Base-by-base conservation (phyloP, 2,797 vertebrate genomes). In the Pampus argenteus region DNA sequence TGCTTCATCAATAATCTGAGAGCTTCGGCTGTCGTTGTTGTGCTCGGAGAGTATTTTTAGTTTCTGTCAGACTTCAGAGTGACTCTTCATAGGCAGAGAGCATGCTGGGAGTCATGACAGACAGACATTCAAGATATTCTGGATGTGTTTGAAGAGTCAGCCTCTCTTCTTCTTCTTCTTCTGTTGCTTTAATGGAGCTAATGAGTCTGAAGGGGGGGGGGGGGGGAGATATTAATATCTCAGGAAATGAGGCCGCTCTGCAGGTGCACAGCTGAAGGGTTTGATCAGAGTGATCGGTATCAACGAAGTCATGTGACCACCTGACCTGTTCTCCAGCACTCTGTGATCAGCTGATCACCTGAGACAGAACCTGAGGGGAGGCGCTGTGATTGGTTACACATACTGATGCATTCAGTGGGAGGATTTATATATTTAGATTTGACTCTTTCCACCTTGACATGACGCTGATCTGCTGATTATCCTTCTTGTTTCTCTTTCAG, bases 401-500 rank as follows among this genome's bases (percentile, higher is more conserved):
- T n/a, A n/a, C n/a, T n/a, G n/a, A n/a, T n/a, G n/a, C n/a, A n/a
- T n/a, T n/a, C n/a, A n/a, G n/a, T n/a, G n/a, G n/a, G n/a, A n/a
- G n/a, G n/a, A n/a, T n/a, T n/a, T n/a, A n/a, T n/a, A n/a, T n/a
- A n/a, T n/a, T n/a, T n/a, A n/a, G n/a, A n/a, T n/a, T n/a, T n/a
- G n/a, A n/a, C n/a, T n/a, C n/a, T n/a, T 26, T 26, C 26, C 26
- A 26, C 26, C 26, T n/a, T n/a, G n/a, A n/a, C n/a, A 10, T 36
- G 7, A 36, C 13, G 9, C 49, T 71, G 29, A 47, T 6, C 15
- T 22, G 17, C 20, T 57, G 4, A 15, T 40, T 11, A 14, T 47
- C 38, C n/a, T 14, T 28, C 22, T 17, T 3, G 17, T 54, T 44
- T 36, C 2, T 75, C 31, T 66, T 47, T 57, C 78, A 99, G 98